These are phyloP conservation scores for Sclerurus mexicanus DNA, from an alignment of 2,113 vertebrate genomes.

Conservation along the genomic window DNA sequence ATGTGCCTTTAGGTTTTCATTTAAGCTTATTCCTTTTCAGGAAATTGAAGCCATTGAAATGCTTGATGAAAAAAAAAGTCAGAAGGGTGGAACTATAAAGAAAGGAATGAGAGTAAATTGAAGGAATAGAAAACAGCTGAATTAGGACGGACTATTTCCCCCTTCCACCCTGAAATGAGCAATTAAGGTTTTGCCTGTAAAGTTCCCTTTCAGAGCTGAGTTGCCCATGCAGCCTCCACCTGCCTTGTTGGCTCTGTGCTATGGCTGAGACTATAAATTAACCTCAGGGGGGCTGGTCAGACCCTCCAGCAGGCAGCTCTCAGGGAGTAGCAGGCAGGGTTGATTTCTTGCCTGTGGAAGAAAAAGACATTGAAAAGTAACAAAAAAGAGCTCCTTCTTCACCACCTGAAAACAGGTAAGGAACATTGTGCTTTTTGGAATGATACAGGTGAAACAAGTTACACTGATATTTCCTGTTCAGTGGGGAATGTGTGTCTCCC, in stretches of 20 bases:
- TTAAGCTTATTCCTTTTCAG: neutral
- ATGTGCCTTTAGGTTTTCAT: neutral
- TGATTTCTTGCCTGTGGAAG: neutral
- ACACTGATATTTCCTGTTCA: neutral
- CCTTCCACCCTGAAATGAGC: neutral
- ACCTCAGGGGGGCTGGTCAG: neutral
- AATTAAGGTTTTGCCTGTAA: neutral
- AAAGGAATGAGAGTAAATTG: neutral
- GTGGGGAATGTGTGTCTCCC: neutral
- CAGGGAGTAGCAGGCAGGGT: neutral
- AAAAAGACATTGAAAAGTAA: accelerated
- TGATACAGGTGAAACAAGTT: accelerated
- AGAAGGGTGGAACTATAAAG: neutral
- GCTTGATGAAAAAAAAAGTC: neutral
- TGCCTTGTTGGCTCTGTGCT: neutral
- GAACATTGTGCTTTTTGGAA: neutral
- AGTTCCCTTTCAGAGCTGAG: neutral
- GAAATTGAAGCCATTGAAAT: neutral
- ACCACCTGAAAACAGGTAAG: neutral
- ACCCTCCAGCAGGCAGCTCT: neutral
- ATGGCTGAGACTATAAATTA: neutral
- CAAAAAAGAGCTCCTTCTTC: neutral
- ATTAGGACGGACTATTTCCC: neutral
- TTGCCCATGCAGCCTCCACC: neutral
- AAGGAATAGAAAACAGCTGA: neutral